Base-by-base conservation (phyloP, 2,797 vertebrate species). In the Pseudochirops cupreus region DNA sequence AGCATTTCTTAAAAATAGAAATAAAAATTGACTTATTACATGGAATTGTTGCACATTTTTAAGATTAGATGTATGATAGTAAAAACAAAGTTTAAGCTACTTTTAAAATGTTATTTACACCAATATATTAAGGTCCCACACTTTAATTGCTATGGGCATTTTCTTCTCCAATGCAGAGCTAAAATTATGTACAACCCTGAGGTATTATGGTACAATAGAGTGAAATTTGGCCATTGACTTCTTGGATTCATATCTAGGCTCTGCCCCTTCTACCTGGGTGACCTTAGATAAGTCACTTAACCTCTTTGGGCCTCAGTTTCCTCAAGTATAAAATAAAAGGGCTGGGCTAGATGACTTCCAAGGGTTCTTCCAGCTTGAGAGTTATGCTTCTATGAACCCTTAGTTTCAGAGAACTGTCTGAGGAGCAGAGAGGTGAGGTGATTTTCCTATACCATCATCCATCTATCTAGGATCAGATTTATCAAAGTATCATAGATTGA, bases 61-160 rank as follows among this genome's bases (percentile, higher is more conserved):
- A 74, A 62, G 96, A 93, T 93, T 91, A 92, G 59, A n/a, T 82
- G 33, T 55, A 91, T 95, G 92, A 95, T 95, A 89, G 54, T 46
- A 82, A 57, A 94, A 94, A 53, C 59, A 53, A 54, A 92, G 93
- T 62, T 55, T 56, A 93, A 50, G 39, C 10, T 82, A 82, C n/a
- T 39, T 82, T 67, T 82, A 39, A 82, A 82, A 3, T 46, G 21
- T 46, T 39, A 46, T 24, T 46, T 82, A 82, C 7, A 82, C n/a
- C n/a, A 82, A 14, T 24, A 82, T 46, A 39, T 82, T 82, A 46
- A 82, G n/a, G 3, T 46, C 18, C 21, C 21, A 82, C 7, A 10
- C 18, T 82, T 39, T 39, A 82, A 82, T 46, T 82, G n/a, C 18
- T 46, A 9, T 24, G 67, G n/a, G 18, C n/a, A 39, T 82, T 82